Conservation (phyloP, 35 echinoderm and acorn worm species). For the Lytechinus pictus region DNA sequence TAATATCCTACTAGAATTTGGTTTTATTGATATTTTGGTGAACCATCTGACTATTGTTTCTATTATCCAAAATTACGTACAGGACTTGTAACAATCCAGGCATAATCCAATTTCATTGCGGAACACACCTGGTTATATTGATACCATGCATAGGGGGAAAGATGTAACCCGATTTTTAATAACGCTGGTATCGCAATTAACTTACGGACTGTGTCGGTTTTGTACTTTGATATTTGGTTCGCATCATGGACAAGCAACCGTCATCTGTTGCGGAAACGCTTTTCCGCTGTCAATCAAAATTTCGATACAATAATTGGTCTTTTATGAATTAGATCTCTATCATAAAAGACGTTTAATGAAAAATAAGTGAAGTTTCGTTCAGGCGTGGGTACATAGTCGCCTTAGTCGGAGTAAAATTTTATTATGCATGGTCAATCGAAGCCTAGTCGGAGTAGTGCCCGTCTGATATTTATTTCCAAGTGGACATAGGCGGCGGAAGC, state of each 20-base stretch:
- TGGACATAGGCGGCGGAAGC: no score
- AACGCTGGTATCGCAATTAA: not conserved
- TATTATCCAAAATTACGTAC: not conserved
- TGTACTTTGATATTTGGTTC: not conserved
- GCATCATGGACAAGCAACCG: not conserved
- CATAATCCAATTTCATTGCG: not conserved
- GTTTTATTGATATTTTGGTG: not conserved
- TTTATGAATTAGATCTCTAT: not conserved
- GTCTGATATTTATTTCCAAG: no score
- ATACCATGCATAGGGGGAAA: not conserved
- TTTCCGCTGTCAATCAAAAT: not conserved
- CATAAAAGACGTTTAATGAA: not conserved
- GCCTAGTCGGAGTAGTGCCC: no score
- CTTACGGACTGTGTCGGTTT: not conserved
- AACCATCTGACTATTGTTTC: not conserved
- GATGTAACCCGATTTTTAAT: not conserved
- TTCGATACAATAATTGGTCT: not conserved
- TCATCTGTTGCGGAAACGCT: not conserved
- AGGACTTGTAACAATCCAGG: not conserved
- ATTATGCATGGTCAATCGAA: no score
- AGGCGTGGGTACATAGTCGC: no score
- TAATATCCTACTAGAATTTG: not conserved
- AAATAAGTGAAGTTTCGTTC: no score
- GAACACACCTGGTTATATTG: not conserved
- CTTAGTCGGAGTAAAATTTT: no score